A percentile compares a stretch with the other conserved stretches of the same genome.
Conservation (phyloP, 2,113 vertebrate species). For the Odocoileus hemionus region DNA sequence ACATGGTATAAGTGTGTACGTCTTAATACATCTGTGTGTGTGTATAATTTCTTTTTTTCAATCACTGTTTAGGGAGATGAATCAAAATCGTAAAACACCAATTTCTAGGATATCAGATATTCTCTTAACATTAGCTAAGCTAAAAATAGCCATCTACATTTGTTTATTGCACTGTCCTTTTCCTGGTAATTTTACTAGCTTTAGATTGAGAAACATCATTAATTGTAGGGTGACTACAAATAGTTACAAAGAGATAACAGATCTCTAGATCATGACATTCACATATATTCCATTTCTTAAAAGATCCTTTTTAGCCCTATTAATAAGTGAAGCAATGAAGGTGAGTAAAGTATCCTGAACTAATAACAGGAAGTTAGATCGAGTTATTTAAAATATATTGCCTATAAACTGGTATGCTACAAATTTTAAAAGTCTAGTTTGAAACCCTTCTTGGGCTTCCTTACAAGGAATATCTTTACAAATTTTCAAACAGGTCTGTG, state of each 20-base stretch:
- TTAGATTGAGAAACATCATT: not conserved
- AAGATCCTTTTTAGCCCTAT: not conserved
- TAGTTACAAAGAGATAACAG: not conserved
- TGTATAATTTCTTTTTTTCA: not conserved
- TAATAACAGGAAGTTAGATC: not conserved
- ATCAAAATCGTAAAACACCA: not conserved
- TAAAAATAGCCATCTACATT: not conserved
- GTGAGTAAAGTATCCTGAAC: not conserved
- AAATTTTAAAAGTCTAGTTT: not conserved
- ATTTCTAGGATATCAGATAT: not conserved
- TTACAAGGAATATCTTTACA: not conserved
- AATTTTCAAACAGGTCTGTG: not conserved
- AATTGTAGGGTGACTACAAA: not conserved
- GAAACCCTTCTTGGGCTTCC: not conserved
- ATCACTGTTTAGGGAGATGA: not conserved
- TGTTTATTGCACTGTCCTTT: not conserved
- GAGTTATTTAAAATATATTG: not conserved
- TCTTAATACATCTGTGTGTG: not conserved
- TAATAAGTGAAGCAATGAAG: not conserved
- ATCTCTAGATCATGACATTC: not conserved
- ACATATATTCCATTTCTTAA: not conserved
- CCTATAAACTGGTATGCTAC: not conserved
- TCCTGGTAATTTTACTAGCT: not conserved
- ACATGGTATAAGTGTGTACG: not conserved
- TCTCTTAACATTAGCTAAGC: not conserved